These are phyloP conservation scores for Pomatostomus ruficeps DNA, from an alignment of 2,113 vertebrate species.

Conservation along the genomic window DNA sequence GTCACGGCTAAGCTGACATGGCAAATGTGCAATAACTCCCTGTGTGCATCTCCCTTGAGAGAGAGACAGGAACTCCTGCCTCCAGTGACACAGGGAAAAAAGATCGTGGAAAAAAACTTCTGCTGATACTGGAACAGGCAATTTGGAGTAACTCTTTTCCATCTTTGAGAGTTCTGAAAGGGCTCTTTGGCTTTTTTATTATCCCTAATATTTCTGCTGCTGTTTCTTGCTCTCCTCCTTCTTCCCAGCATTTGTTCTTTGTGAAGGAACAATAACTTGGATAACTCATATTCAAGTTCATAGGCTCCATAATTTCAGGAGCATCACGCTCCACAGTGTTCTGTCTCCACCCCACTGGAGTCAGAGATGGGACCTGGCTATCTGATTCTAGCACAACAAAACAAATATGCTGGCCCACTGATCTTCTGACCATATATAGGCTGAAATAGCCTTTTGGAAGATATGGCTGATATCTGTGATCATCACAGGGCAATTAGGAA, in stretches of 20 bases:
- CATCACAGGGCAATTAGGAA: constrained; percentile 30
- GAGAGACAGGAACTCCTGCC: neutral
- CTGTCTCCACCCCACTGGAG: neutral
- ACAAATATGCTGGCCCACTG: constrained; percentile 35
- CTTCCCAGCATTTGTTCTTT: neutral
- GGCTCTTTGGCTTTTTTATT: neutral
- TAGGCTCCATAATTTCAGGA: neutral
- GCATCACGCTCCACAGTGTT: neutral
- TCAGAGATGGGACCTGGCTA: constrained; percentile 23
- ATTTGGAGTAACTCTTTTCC: neutral
- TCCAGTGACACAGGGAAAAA: neutral
- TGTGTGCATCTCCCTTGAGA: neutral
- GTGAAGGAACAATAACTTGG: neutral
- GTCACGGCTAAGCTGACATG: neutral
- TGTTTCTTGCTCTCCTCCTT: neutral
- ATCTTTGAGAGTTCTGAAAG: neutral
- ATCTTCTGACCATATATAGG: constrained; percentile 65
- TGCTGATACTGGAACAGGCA: neutral
- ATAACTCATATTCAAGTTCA: neutral
- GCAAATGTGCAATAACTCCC: neutral
- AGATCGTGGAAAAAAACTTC: neutral
- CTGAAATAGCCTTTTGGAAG: constrained; percentile 48
- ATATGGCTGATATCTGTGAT: constrained; percentile 54
- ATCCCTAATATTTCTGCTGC: neutral
- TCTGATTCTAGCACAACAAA: constrained; percentile 62